Evolutionary conservation across 2,888 invertebrate genomes (phyloP).

Genomic region (Taenaris catops): DNA sequence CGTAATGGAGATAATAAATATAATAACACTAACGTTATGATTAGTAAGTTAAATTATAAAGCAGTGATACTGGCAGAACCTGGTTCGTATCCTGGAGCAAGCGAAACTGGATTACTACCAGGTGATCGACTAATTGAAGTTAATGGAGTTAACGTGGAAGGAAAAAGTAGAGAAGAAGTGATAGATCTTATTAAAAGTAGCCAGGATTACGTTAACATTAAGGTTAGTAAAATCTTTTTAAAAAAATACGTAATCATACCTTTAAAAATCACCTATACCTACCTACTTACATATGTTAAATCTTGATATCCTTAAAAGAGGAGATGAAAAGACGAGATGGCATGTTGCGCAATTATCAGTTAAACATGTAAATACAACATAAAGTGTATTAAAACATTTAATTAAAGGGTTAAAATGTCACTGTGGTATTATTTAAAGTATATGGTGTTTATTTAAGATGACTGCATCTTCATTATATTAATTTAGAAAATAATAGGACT

Average conservation of each 20-base stretch:
- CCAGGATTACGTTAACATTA: slow-evolving; percentile 89
- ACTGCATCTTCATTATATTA: no score
- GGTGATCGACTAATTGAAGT: slow-evolving; percentile 96
- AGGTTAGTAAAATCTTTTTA: slow-evolving; percentile 82
- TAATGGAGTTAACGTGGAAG: slow-evolving; percentile 91
- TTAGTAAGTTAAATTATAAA: slow-evolving; percentile 78
- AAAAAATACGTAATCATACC: neutral
- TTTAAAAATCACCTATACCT: neutral
- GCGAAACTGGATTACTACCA: slow-evolving; percentile 93
- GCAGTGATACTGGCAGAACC: slow-evolving; percentile 95
- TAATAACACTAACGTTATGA: slow-evolving; percentile 46
- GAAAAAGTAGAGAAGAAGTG: slow-evolving; percentile 92
- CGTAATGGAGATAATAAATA: slow-evolving; percentile 60
- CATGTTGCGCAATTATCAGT: no score
- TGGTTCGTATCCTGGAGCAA: slow-evolving; percentile 86
- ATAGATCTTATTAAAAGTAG: slow-evolving; percentile 95
- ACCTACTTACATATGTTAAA: no score
- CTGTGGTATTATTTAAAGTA: no score
- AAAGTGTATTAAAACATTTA: no score
- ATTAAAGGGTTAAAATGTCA: no score
- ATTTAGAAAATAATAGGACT: no score
- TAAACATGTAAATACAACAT: no score
- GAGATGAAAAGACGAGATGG: no score
- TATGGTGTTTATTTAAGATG: no score
- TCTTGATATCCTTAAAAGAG: no score